Evolutionary conservation across 53 echinoderm and acorn worm species (phyloP), one percentile per base, ranked within the genome.

Genomic region (Pentamera pediparva): DNA sequence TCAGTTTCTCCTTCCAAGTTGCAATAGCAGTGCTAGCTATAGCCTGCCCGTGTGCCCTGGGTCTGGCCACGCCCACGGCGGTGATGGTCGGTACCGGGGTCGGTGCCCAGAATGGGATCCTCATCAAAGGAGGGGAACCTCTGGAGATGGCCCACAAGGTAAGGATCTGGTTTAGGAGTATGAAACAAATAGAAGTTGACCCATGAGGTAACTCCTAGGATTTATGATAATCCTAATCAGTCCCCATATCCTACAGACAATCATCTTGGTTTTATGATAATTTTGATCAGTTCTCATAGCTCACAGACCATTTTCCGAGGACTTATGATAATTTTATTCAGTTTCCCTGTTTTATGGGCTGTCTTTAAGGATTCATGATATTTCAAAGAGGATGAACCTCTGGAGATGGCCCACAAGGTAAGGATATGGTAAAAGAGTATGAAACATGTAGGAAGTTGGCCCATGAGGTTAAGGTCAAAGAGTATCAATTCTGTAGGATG

Each of bases 11-110:
- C 29, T 96, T 96, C 77, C 87, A 90, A 80, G 73, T 90, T 18
- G 96, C 96, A 41, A 96, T 96, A 17, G 87, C 96, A 22, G 96
- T 96, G 39, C 65, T 96, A 75, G 83, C 83, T 31, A 88, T 83
- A 22, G 88, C 84, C 56, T 96, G 96, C 80, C 96, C 96, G 49
- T 96, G 96, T 64, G 96, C 96, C 21, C 65, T 96, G 24, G 96
- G 96, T 34, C 65, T 96, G 67, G 96, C 96, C 40, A 96, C 96
- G 69, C 96, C 96, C 48, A 96, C 96, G 4, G 96, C 96, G 37
- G 96, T 96, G 1, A 96, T 96, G 96, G 96, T 96, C 1, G 96
- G 96, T 9, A 96, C 96, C 20, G 96, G 91, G 9, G 82, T 96
- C 32, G 96, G 96, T 17, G 96, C 91, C 10, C 75, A 70, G 24